Percentiles rank a stretch among this genome's conserved stretches.
These are phyloP conservation scores for Eurois occulta DNA, from an alignment of 2,888 invertebrate species.

Conservation along the genomic window DNA sequence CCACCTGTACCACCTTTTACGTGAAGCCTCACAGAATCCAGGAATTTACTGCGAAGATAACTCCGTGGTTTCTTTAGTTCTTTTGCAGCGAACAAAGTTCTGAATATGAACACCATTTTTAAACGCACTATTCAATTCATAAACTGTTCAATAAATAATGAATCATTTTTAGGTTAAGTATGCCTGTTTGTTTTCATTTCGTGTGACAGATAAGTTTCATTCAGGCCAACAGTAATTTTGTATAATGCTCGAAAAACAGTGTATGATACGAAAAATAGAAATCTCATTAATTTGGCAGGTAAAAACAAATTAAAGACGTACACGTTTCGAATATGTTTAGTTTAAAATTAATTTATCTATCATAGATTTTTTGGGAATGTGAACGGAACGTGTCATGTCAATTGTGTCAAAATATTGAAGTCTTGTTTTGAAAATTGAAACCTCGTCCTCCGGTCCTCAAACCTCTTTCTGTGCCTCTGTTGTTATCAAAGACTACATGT, in stretches of 20 bases:
- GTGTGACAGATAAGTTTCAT: slow-evolving; percentile 22
- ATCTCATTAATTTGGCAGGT: background rate
- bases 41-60: slow-evolving; percentile 91
- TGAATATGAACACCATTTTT: slow-evolving; percentile 88
- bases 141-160: background rate
- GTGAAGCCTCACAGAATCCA: slow-evolving; percentile 95
- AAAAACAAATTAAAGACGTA: background rate
- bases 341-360: background rate
- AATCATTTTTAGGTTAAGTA: slow-evolving; percentile 46
- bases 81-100: slow-evolving; percentile 84
- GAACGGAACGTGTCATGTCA: background rate
- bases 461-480: background rate
- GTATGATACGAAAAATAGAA: background rate
- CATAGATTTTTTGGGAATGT: background rate
- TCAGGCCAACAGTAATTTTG: background rate
- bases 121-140: background rate
- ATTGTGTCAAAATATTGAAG: background rate
- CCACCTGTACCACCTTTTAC: slow-evolving; percentile 96
- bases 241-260: background rate
- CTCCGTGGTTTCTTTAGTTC: slow-evolving; percentile 88
- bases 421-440: slow-evolving; percentile 15
- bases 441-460: background rate
- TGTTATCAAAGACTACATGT: background rate
- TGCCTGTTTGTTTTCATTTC: slow-evolving; percentile 35
- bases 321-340: background rate